These are phyloP conservation scores for Torymus auratus DNA, from an alignment of 2,888 invertebrate species.

Conservation along the genomic window DNA sequence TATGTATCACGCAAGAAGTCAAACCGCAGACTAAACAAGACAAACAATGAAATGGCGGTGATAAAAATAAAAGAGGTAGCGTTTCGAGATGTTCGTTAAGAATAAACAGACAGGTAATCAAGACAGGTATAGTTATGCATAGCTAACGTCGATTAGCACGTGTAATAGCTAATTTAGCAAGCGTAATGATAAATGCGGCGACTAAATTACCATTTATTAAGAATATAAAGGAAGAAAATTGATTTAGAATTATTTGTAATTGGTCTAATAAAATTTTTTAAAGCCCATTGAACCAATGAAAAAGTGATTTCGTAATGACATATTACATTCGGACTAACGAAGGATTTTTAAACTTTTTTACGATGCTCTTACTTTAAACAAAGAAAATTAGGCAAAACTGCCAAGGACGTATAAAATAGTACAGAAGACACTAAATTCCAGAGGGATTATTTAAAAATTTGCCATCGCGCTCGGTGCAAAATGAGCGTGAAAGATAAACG, in stretches of 20 bases:
- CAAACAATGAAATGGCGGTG: conserved; percentile 17
- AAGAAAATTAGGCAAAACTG: too few relatives aligned
- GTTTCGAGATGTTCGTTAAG: neutral
- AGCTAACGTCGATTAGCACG: neutral
- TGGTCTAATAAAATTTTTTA: too few relatives aligned
- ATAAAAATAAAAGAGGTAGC: neutral
- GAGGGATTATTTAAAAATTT: conserved; percentile 23
- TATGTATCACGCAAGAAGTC: conserved; percentile 18
- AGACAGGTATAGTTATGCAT: neutral
- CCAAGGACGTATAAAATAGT: conserved; percentile 5
- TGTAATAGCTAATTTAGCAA: conserved; percentile 27
- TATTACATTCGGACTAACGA: too few relatives aligned
- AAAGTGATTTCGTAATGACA: too few relatives aligned
- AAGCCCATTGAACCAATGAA: too few relatives aligned
- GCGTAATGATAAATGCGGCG: neutral
- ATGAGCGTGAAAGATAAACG: conserved; percentile 44
- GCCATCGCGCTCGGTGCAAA: conserved; percentile 16
- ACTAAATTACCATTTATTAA: neutral
- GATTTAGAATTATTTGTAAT: too few relatives aligned
- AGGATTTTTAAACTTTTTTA: too few relatives aligned
- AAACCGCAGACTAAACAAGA: conserved; percentile 40
- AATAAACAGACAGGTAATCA: neutral
- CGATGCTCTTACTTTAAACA: too few relatives aligned
- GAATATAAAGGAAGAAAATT: neutral
- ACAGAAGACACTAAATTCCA: conserved; percentile 22